phyloP scores from a whole-genome alignment of 2,888 invertebrate species.

The Tetragonula carbonaria region DNA sequence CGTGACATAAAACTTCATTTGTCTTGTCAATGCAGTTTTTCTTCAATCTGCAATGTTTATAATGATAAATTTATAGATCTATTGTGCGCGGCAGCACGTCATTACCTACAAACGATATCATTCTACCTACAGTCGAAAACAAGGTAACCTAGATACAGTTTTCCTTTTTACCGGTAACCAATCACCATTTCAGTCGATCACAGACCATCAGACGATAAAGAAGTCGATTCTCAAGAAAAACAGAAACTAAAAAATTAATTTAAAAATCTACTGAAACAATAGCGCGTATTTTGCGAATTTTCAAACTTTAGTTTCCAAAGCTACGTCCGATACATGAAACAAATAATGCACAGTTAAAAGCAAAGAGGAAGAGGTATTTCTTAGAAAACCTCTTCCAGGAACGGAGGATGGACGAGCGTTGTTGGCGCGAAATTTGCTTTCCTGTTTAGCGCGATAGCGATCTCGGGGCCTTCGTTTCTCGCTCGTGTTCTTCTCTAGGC shows the following conservation, averaged over 20 bases:
- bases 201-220: slow-evolving; percentile 13
- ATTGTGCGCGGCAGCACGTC: not conserved
- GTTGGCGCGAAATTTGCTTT: slow-evolving; percentile 46
- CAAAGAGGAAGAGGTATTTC: not conserved
- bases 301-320: not conserved
- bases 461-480: slow-evolving; percentile 32
- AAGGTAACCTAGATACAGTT: slow-evolving; percentile 5
- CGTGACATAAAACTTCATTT: no score
- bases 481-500: slow-evolving; percentile 35
- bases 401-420: slow-evolving; percentile 12
- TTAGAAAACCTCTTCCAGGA: not conserved
- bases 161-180: slow-evolving; percentile 46
- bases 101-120: not conserved
- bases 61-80: no score
- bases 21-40: no score
- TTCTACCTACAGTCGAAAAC: not conserved
- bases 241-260: not conserved
- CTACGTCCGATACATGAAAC: not conserved
- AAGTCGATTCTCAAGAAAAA: not conserved
- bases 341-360: not conserved
- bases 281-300: not conserved
- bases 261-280: not conserved
- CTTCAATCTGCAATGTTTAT: no score
- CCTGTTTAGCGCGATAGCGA: slow-evolving; percentile 46
- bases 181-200: slow-evolving; percentile 14